Base-by-base conservation (phyloP, 1,140 invertebrate genomes). In the Cephus cinctus region DNA sequence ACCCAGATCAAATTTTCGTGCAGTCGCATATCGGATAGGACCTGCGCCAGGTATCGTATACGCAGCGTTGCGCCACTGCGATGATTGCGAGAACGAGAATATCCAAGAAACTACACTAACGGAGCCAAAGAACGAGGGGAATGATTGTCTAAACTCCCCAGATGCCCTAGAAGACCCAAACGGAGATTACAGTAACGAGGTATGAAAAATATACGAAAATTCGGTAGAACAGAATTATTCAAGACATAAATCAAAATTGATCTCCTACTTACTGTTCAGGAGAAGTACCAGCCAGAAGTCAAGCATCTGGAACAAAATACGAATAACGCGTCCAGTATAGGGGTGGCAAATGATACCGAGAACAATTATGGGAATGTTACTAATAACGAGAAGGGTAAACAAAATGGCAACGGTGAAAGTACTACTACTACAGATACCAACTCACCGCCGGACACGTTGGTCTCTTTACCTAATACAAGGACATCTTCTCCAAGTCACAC, bases 401-500 rank as follows among this genome's bases (percentile, higher is more conserved):
- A 43, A 3, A 51, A 51, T 39, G 12, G 35, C 11, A 31, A 30
- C 14, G 63, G 56, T 19, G 64, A 69, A 18, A 72, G 63, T 38
- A 62, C 55, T 14, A 64, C 62, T 5, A 67, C 59, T 0, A 70
- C 59, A 0, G 68, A 73, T 19, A 70, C 65, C 0, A 73, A 67
- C 34, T 67, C 69, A 0, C 46, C 63, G 11, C 58, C 62, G 3
- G 63, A 72, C 0, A 52, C 57, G 2, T 52, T 57, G 2, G 38
- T 59, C 18, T 71, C 70, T 6, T 70, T 69, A 11, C 69, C 70
- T 6, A 72, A 71, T 16, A 71, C 67, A 4, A 56, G 67, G 18
- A 69, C 64, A 1, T 69, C 68, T 0, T 75, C 76, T 8, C 69
- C 73, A 4, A 70, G 50, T 46, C 73, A 65, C 41, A 43, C 47